Evolutionary conservation across 2,888 invertebrate genomes (phyloP), one percentile per base, ranked within the genome.

Genomic region (Aquatica leii): DNA sequence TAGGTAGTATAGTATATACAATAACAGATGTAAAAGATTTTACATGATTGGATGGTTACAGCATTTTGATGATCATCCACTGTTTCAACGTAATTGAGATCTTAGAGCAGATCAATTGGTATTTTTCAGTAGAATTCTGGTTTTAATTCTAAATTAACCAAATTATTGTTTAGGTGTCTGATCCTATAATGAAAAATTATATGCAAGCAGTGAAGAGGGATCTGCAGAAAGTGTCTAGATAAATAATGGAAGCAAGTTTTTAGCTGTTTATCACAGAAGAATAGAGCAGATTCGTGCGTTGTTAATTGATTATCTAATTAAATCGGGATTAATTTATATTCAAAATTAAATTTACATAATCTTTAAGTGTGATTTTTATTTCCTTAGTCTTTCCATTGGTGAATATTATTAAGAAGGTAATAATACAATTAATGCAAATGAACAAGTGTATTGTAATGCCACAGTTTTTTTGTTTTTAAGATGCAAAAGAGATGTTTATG

Each of bases 11-110:
- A 71, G 90, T 98, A 2, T 99, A 99, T 80, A 98, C 98, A 31
- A 91, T 98, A 70, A 99, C 98, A 5, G 99, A 99, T 86, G 99
- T 99, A 0, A 89, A 94, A 81, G 98, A 98, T n/a, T 78, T 86
- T 99, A 59, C 93, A 98, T 82, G 91, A 95, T 24, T 99, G 99
- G 99, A 99, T 99, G 91, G 92, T n/a, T 94, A 0, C 83, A 87
- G 69, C 98, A 98, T 85, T 91, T 99, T 80, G 85, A 85, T 49
- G 89, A 92, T 68, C 98, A 98, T 85, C 95, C 96, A 11, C 83
- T 98, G 55, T 99, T 98, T 84, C 85, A 90, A 79, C 85, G 87
- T 74, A 81, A 97, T 58, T 65, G 84, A 21, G 87, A 91, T 12
- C n/a, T n/a, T n/a, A n/a, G n/a, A n/a, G n/a, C n/a, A n/a, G 86